These are phyloP conservation scores for Chelonus insularis DNA, from an alignment of 1,140 invertebrate genomes.

Conservation along the genomic window DNA sequence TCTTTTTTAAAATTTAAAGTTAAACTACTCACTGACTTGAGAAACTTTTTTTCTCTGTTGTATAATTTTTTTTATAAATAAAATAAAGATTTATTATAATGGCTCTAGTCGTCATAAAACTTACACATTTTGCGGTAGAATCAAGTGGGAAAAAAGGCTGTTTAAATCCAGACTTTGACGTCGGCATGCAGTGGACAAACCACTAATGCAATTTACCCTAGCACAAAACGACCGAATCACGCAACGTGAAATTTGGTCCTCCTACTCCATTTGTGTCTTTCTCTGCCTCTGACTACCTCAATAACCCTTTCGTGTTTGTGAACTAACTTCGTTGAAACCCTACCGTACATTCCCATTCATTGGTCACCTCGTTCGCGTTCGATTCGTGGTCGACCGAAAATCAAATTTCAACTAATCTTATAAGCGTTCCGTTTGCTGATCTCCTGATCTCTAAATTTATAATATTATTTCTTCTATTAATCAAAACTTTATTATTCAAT, in stretches of 20 bases:
- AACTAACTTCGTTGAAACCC: conserved; percentile 13
- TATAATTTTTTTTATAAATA: too few species aligned
- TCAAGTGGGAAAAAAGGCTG: not conserved
- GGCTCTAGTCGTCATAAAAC: not conserved
- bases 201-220: conserved; percentile 24
- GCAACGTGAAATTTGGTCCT: conserved; percentile 21
- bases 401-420: conserved; percentile 21
- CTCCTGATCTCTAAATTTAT: too few species aligned
- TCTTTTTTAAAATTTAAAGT: too few species aligned
- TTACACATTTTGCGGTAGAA: not conserved
- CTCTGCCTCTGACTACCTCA: not conserved
- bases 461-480: too few species aligned
- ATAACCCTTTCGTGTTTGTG: conserved; percentile 14
- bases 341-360: conserved; percentile 1
- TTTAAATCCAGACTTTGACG: conserved; percentile 19
- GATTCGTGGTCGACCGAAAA: conserved; percentile 23
- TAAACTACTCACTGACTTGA: too few species aligned
- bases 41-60: not conserved
- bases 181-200: conserved; percentile 23
- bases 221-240: conserved; percentile 14
- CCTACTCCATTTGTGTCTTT: conserved; percentile 18
- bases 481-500: too few species aligned
- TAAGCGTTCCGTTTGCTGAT: conserved; percentile 6
- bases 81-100: too few species aligned
- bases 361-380: conserved; percentile 22